Evolutionary conservation across 2,888 invertebrate species (phyloP).

Genomic region (Acanthococcus lagerstroemiae): DNA sequence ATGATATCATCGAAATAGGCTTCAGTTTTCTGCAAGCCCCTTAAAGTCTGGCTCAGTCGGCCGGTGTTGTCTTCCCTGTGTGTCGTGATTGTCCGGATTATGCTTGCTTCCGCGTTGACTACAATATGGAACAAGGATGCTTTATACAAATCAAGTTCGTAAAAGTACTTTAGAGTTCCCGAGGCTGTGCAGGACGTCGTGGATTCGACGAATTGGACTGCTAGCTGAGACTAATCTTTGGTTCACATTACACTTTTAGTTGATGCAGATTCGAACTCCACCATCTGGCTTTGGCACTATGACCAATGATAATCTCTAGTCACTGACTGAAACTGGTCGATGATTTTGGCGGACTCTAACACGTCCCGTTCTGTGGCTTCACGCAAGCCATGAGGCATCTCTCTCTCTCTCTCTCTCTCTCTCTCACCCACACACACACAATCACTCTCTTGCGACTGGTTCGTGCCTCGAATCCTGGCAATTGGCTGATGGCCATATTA

Average conservation of each 20-base stretch:
- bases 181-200: constrained; percentile 31
- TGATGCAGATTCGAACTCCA: constrained; percentile 32
- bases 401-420: no score
- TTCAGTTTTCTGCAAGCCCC: constrained; percentile 6
- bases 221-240: constrained; percentile 34
- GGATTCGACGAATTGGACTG: constrained; percentile 34
- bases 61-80: constrained; percentile 35
- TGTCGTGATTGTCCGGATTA: constrained; percentile 36
- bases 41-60: constrained; percentile 27
- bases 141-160: constrained; percentile 33
- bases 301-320: constrained; percentile 33
- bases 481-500: no score
- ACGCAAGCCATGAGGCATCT: no score
- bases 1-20: constrained; percentile 36
- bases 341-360: no score
- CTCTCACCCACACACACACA: no score
- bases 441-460: no score
- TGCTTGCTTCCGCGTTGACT: constrained; percentile 13
- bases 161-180: constrained; percentile 26
- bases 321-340: constrained; percentile 17
- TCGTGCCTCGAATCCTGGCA: no score
- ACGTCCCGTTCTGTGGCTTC: no score
- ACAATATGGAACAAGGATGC: constrained; percentile 33
- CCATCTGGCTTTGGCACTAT: constrained; percentile 8
- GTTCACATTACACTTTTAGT: constrained; percentile 37